These are phyloP conservation scores for Drosophila melanosoma DNA, from an alignment of 2,888 invertebrate genomes.

Conservation along the genomic window DNA sequence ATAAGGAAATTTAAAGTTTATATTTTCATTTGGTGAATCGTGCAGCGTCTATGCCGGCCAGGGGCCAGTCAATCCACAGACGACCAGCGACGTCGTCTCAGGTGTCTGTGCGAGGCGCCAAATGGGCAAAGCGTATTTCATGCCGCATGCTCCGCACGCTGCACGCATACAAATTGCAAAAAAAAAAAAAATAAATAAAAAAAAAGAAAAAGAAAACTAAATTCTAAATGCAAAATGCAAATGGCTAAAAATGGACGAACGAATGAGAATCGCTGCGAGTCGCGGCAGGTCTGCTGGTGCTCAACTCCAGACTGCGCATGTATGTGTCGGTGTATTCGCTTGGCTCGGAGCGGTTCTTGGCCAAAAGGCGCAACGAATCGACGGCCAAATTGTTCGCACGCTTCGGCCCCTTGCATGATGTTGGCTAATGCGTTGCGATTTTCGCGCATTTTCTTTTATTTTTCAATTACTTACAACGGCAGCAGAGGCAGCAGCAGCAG, in stretches of 20 bases:
- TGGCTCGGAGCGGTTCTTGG: constrained; percentile 30
- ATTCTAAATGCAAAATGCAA: constrained; percentile 31
- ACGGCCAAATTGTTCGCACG: constrained; percentile 76
- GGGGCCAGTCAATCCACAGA: constrained; percentile 34
- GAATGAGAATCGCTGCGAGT: constrained; percentile 18
- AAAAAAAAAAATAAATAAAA: not conserved
- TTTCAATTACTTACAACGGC: constrained; percentile 54
- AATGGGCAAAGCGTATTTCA: constrained; percentile 67
- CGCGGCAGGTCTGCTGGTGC: constrained; percentile 1
- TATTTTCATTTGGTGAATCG: constrained; percentile 65
- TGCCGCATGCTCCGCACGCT: constrained; percentile 54
- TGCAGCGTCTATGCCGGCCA: constrained; percentile 43
- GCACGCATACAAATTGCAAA: constrained; percentile 75
- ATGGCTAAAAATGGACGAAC: constrained; percentile 17
- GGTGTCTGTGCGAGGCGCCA: constrained; percentile 63
- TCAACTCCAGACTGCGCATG: not conserved
- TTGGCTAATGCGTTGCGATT: constrained; percentile 71
- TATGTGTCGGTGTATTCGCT: not conserved
- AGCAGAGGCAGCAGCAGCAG: not conserved
- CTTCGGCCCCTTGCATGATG: constrained; percentile 54
- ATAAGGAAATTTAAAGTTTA: constrained; percentile 75
- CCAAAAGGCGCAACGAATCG: constrained; percentile 69
- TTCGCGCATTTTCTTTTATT: constrained; percentile 67
- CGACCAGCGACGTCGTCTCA: constrained; percentile 41
- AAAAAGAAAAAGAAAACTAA: not conserved